Percentiles rank a stretch among this genome's conserved stretches.
Conservation (phyloP, 2,797 vertebrate genomes). For the Numenius phaeopus region DNA sequence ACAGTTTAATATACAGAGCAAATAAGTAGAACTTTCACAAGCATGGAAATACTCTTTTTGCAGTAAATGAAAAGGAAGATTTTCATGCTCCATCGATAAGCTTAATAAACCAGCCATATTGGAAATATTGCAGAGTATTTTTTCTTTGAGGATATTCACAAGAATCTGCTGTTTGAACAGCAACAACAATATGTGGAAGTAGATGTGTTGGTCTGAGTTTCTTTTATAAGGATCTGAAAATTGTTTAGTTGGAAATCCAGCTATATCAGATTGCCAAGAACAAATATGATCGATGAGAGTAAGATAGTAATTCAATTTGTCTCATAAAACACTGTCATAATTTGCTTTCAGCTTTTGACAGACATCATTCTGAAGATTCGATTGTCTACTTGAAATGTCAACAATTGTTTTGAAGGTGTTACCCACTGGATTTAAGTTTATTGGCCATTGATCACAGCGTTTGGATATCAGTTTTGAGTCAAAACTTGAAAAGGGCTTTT, state of each 20-base stretch:
- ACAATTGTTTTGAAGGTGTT: background rate
- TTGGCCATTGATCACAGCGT: background rate
- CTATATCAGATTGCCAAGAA: background rate
- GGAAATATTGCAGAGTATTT: background rate
- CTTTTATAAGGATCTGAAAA: background rate
- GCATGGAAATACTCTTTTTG: background rate
- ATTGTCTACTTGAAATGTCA: background rate
- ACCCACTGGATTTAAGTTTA: background rate
- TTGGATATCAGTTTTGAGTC: background rate
- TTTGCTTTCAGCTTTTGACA: slow-evolving; percentile 15
- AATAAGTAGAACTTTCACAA: background rate
- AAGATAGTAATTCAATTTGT: background rate
- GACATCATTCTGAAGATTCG: accelerated
- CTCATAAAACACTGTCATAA: background rate
- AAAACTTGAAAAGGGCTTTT: background rate
- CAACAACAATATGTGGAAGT: background rate
- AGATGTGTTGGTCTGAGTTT: background rate
- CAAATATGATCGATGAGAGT: background rate
- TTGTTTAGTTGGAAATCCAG: background rate
- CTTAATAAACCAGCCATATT: background rate
- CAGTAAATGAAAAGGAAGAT: background rate
- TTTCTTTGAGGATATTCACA: background rate
- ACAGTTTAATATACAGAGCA: background rate
- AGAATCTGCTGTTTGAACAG: background rate
- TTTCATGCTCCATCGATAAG: background rate